These are phyloP conservation scores for Myiagra hebetior DNA, from an alignment of 2,113 vertebrate genomes.

Conservation along the genomic window DNA sequence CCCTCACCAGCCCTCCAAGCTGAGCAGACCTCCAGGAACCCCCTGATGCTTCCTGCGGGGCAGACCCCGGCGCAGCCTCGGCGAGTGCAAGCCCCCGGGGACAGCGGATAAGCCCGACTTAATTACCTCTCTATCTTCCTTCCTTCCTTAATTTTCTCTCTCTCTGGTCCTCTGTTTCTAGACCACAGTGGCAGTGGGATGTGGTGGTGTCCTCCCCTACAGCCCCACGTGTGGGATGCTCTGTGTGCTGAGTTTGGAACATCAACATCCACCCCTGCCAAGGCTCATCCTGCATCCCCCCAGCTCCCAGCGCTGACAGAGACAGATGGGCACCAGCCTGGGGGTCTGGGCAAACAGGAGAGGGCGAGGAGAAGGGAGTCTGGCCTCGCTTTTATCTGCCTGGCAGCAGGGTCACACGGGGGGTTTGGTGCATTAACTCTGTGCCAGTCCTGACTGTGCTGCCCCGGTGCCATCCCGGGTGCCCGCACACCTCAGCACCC, in stretches of 20 bases:
- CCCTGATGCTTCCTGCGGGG: fast-evolving
- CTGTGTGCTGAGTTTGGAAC: neutral
- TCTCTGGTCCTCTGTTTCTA: neutral
- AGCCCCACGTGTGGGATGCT: neutral
- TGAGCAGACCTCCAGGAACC: neutral
- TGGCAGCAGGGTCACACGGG: fast-evolving
- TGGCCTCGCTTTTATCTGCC: neutral
- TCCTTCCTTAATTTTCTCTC: neutral
- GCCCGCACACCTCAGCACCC: fast-evolving
- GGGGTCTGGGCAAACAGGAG: neutral
- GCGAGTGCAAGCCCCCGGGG: fast-evolving
- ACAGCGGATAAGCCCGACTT: neutral
- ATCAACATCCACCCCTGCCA: neutral
- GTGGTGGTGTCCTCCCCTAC: fast-evolving
- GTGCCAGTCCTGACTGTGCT: neutral
- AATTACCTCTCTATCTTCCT: neutral
- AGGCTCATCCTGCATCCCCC: neutral
- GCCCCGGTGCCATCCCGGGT: fast-evolving
- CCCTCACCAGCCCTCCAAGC: neutral
- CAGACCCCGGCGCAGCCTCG: fast-evolving
- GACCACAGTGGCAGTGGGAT: neutral
- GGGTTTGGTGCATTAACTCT: neutral
- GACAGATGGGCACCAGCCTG: neutral
- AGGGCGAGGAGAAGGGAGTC: neutral
- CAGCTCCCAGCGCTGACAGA: neutral